These are phyloP conservation scores for Drosophila austrosaltans DNA, from an alignment of 2,888 invertebrate species.

Conservation along the genomic window DNA sequence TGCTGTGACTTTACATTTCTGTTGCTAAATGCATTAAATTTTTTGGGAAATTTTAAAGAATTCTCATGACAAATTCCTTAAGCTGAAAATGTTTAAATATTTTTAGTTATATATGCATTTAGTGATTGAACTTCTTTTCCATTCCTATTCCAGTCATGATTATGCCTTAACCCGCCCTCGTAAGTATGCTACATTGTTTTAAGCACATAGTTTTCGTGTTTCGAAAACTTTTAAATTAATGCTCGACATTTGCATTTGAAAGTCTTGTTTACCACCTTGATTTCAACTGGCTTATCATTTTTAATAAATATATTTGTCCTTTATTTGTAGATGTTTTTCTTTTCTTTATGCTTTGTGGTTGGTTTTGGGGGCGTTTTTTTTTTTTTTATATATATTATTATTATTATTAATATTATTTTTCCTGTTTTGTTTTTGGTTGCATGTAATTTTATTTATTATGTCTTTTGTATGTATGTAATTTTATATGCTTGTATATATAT, in stretches of 20 bases:
- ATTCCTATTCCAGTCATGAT: no score
- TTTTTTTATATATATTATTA: neutral
- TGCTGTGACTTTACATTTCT: no score
- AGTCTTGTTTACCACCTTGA: neutral
- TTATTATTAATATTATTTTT: neutral
- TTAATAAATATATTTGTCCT: slow-evolving; percentile 74
- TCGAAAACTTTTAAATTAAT: neutral
- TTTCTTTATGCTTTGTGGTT: slow-evolving; percentile 50
- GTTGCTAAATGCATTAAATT: no score
- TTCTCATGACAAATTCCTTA: no score
- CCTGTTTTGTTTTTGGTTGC: slow-evolving; percentile 12
- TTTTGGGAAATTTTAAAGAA: no score
- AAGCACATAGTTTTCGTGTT: neutral
- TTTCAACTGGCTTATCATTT: slow-evolving; percentile 37
- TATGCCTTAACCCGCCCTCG: neutral
- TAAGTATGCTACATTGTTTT: neutral
- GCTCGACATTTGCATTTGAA: neutral
- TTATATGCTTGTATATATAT: slow-evolving; percentile 5
- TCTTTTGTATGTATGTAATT: neutral
- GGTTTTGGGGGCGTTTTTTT: neutral
- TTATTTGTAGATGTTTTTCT: slow-evolving; percentile 61
- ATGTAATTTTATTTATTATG: slow-evolving; percentile 21
- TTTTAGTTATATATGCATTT: no score
- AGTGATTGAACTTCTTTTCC: no score
- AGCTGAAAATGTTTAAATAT: no score